Evolutionary conservation across 2,113 vertebrate species (phyloP), one percentile per base, ranked within the genome.

Genomic region (Chunga burmeisteri): DNA sequence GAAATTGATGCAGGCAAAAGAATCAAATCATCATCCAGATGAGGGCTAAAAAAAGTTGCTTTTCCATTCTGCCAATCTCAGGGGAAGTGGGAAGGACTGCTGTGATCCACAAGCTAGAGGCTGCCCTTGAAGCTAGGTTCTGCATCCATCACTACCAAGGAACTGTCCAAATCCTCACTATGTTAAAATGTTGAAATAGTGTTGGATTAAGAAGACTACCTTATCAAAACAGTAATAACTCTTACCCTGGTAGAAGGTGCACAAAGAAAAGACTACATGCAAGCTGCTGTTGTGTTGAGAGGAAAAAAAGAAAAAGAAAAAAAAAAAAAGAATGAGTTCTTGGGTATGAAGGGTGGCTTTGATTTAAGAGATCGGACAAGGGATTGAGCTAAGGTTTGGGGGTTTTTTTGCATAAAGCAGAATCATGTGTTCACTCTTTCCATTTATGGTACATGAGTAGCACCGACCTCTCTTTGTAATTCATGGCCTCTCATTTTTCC

Each of bases 251-350:
- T 7, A 81, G 26, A 78, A 78, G 3, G 6, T n/a, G 22, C 4
- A 34, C 3, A 30, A 86, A 38, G 42, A 27, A 19, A 34, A 71
- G 3, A 5, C 23, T 27, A 30, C 10, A 4, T 49, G 17, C 16
- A 79, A 42, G 12, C 7, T 79, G 7, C 29, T 65, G 14, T 38
- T 68, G 7, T 16, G 2, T 21, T 79, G 30, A 27, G 22, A 21
- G 27, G 12, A 2, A 2, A 2, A 10, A 21, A 47, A 47, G 10
- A 25, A 36, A 16, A 40, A 16, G 3, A 12, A 4, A 12, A 20
- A 11, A 20, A 23, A 21, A 22, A 1, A 40, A 13, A 53, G 3
- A 49, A 62, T 1, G 2, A 17, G 2, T 52, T 52, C 12, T 58
- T 70, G 34, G 5, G 4, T 59, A 42, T 5, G 3, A 87, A 71